Evolutionary conservation across 2,888 invertebrate genomes (phyloP).

Genomic region (Drosophila pegasa): DNA sequence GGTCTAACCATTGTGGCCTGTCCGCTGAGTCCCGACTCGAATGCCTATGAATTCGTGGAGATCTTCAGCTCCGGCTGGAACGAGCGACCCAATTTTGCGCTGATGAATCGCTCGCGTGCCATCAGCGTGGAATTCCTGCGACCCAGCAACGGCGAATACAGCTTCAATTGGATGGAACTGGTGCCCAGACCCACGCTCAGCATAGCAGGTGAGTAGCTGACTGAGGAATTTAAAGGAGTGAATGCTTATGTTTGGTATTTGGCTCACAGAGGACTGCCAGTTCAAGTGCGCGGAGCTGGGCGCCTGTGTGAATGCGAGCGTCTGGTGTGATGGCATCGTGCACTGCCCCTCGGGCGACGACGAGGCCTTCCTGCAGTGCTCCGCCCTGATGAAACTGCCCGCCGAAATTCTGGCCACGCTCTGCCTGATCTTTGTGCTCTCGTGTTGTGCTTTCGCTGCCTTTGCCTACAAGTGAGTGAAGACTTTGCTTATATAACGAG

Average conservation of each 20-base stretch:
- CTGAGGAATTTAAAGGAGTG: not conserved
- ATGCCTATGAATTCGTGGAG: slow-evolving; percentile 89
- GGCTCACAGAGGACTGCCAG: slow-evolving; percentile 88
- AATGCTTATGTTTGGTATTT: not conserved
- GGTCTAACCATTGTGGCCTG: slow-evolving; percentile 86
- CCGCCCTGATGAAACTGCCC: slow-evolving; percentile 91
- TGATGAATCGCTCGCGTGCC: slow-evolving; percentile 87
- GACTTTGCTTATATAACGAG: too few species aligned
- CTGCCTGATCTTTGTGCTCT: slow-evolving; percentile 85
- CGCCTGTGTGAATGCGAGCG: slow-evolving; percentile 91
- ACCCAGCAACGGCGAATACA: slow-evolving; percentile 90
- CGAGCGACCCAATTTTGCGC: slow-evolving; percentile 86
- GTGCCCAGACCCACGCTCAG: slow-evolving; percentile 86
- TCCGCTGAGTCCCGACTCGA: slow-evolving; percentile 86
- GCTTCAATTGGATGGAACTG: slow-evolving; percentile 93
- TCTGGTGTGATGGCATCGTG: slow-evolving; percentile 92
- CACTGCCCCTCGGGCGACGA: slow-evolving; percentile 93
- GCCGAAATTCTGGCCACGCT: slow-evolving; percentile 89
- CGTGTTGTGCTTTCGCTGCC: slow-evolving; percentile 85
- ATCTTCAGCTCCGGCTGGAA: slow-evolving; percentile 95
- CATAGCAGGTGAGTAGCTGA: slow-evolving; percentile 80
- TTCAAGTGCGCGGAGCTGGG: slow-evolving; percentile 92
- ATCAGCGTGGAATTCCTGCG: slow-evolving; percentile 93
- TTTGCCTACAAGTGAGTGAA: slow-evolving; percentile 86
- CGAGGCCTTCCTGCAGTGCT: slow-evolving; percentile 92